These are phyloP conservation scores for Noctua janthe DNA, from an alignment of 2,888 invertebrate species.

Conservation along the genomic window DNA sequence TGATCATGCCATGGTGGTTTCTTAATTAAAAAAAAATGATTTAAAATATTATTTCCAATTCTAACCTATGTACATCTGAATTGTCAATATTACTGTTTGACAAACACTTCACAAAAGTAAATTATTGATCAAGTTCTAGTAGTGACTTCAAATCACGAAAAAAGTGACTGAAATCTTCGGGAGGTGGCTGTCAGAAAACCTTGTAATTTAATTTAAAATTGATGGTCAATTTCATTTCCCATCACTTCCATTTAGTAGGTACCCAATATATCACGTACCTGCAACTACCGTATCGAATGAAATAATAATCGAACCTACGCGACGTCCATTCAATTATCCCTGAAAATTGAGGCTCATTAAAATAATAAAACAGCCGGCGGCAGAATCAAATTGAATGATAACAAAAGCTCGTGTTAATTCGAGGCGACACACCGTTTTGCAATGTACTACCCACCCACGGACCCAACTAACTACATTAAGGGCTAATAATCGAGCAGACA, in stretches of 20 bases:
- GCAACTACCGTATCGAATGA: conserved; percentile 77
- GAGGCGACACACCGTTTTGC: conserved; percentile 80
- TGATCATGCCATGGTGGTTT: too few species aligned
- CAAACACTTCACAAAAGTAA: not conserved
- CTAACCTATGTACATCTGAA: not conserved
- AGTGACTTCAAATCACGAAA: too few species aligned
- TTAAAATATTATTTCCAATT: too few species aligned
- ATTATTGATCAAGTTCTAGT: not conserved
- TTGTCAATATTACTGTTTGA: not conserved
- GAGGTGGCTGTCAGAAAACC: not conserved
- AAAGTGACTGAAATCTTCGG: too few species aligned
- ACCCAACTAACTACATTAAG: conserved; percentile 38
- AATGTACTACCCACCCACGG: conserved; percentile 68
- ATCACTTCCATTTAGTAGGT: conserved; percentile 4
- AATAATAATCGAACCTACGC: conserved; percentile 85
- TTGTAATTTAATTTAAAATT: not conserved
- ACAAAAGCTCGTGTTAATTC: conserved; percentile 88
- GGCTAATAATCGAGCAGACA: conserved; percentile 43
- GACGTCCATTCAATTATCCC: conserved; percentile 88
- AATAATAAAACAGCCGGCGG: conserved; percentile 89
- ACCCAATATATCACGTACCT: conserved; percentile 22
- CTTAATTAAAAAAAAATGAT: not conserved
- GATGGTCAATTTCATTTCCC: conserved; percentile 2
- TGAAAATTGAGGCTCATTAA: conserved; percentile 90
- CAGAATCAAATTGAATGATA: conserved; percentile 89